Evolutionary conservation across 2,113 vertebrate genomes (phyloP), one percentile per base, ranked within the genome.

Genomic region (Elephas maximus): DNA sequence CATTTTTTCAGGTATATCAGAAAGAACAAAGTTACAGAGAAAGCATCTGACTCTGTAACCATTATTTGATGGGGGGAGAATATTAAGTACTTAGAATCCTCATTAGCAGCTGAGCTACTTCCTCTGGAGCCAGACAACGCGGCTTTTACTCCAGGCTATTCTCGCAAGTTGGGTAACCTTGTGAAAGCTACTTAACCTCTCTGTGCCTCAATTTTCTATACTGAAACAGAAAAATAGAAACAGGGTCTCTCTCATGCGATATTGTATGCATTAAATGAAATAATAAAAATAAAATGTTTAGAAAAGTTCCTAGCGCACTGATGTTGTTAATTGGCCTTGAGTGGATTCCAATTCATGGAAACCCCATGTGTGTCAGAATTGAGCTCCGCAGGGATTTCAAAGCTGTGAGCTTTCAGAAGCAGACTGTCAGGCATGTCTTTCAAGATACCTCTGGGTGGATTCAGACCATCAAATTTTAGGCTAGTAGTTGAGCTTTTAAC

Each of bases 211-310:
- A 5, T 77, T 74, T 78, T 69, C 17, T 71, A 18, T 20, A 51
- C 76, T 48, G 6, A 18, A 62, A 67, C 8, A 81, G 24, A 33
- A 20, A 93, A 73, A 18, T 12, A 28, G 24, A 80, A 45, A 57
- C 62, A 28, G 26, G 71, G 11, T 41, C 7, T 80, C 4, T 88
- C 23, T 74, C 8, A 67, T 37, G 44, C 18, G 23, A 18, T 62
- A 6, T n/a, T 24, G 20, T 71, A 9, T 45, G 53, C 28, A 71
- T 69, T 63, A 96, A 93, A n/a, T 94, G 23, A 81, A 96, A 74
- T 78, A 12, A 44, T 88, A 89, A 82, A 20, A 63, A 3, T 77
- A 33, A 90, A 94, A 81, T 48, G 8, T 33, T 81, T 86, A 44
- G 15, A n/a, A 20, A 5, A 65, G 14, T 78, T 63, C 21, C 76